Base-by-base conservation (phyloP, 2,888 invertebrate genomes). In the Nomada ruficornis region DNA sequence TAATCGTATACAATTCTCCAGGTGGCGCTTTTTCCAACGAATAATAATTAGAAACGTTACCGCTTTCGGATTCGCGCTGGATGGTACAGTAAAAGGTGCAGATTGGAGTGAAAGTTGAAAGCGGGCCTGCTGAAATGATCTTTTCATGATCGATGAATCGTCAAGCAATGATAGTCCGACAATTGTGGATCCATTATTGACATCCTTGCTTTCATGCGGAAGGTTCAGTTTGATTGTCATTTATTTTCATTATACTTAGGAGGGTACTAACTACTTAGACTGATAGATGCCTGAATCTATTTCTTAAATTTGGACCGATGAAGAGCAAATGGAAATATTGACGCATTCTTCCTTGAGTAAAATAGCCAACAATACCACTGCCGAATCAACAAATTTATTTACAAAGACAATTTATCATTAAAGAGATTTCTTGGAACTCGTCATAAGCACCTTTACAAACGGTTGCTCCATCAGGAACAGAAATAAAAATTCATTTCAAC, bases 1-100 rank as follows among this genome's bases (percentile, higher is more conserved):
- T 69, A 82, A 75, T 76, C 67, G 71, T 71, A 74, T 86, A 72
- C 82, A 86, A 78, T 84, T 77, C 82, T 63, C 67, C 64, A 36
- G 77, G 69, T 73, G 63, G 63, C 29, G 79, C 73, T 77, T 84
- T 84, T 84, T 82, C 79, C 42, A 50, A 47, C 36, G 79, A 79
- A 84, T 84, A 82, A 85, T 76, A 82, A 85, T 76, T 75, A 77
- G 70, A 65, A 55, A 57, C 52, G n/a, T n/a, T 18, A 1, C n/a
- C 20, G 50, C 54, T 44, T 54, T 54, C 13, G 55, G 36, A 62
- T 62, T 42, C 42, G 9, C 13, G n/a, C 23, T 23, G 15, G 13
- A 7, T 23, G 44, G n/a, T 26, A 13, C 44, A 36, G 54, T 5
- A 36, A 7, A 36, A 36, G n/a, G 18, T n/a, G 13, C 42, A 20